Evolutionary conservation across 2,113 vertebrate species (phyloP).

Genomic region (Ochotona curzoniae): DNA sequence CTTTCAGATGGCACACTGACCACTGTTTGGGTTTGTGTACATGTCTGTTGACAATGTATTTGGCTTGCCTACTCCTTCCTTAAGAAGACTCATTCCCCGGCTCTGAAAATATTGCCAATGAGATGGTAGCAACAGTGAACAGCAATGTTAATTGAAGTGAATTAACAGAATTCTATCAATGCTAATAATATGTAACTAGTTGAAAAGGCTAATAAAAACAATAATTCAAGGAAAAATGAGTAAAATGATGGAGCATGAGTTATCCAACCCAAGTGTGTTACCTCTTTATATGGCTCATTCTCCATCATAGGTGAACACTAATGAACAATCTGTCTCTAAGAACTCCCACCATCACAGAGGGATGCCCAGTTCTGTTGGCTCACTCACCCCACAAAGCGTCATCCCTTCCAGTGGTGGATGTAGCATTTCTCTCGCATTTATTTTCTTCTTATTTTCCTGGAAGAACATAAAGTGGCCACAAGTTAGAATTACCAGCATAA

Average conservation of each 20-base stretch:
- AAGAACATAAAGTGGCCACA: not conserved
- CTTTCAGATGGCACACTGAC: not conserved
- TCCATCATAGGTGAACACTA: not conserved
- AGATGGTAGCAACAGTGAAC: not conserved
- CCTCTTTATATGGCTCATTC: not conserved
- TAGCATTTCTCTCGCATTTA: not conserved
- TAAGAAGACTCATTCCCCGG: not conserved
- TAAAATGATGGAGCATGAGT: not conserved
- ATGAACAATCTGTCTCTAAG: not conserved
- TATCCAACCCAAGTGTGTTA: not conserved
- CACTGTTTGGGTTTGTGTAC: not conserved
- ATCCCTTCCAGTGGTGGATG: not conserved
- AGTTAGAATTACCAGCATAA: not conserved
- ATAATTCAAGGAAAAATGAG: constrained; percentile 30
- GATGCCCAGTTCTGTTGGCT: not conserved
- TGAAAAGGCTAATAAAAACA: constrained; percentile 29
- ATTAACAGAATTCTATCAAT: not conserved
- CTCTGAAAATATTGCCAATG: not conserved
- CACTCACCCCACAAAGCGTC: not conserved
- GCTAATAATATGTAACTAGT: not conserved
- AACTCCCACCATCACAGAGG: not conserved
- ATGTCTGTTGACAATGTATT: constrained; percentile 8
- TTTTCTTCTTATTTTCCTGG: not conserved
- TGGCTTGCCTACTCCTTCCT: not conserved
- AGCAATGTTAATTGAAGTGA: not conserved